A percentile compares a stretch with the other conserved stretches of the same genome.
phyloP scores from a whole-genome alignment of 2,888 invertebrate genomes.

The Orchesella flavescens region DNA sequence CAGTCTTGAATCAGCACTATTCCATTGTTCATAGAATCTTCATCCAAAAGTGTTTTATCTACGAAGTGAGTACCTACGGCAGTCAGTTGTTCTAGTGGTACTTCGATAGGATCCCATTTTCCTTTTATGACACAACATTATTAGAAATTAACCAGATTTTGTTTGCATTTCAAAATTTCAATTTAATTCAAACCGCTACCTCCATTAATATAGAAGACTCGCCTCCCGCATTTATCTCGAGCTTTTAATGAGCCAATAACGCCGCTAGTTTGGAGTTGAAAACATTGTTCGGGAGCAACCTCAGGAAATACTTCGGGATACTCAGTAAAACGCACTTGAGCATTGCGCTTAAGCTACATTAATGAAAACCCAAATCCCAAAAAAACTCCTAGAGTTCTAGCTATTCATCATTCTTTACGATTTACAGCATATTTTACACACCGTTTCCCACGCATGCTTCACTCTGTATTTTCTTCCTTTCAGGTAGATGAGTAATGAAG shows the following conservation, averaged over 20 bases:
- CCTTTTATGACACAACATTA: background rate
- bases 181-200: too few species aligned
- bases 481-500: background rate
- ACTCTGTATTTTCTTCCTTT: background rate
- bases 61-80: background rate
- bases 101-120: conserved; percentile 7
- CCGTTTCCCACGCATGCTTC: conserved; percentile 19
- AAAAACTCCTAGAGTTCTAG: background rate
- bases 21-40: conserved; percentile 33
- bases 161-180: too few species aligned
- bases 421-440: background rate
- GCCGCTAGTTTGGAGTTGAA: too few species aligned
- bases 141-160: too few species aligned
- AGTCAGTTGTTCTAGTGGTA: background rate
- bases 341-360: background rate
- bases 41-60: background rate
- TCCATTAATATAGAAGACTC: background rate
- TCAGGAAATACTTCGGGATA: background rate
- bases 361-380: background rate
- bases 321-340: background rate
- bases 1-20: conserved; percentile 39
- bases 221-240: background rate
- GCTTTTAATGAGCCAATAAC: background rate
- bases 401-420: background rate
- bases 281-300: background rate